Conservation (phyloP, 2,113 vertebrate genomes). For the Gymnogyps californianus region DNA sequence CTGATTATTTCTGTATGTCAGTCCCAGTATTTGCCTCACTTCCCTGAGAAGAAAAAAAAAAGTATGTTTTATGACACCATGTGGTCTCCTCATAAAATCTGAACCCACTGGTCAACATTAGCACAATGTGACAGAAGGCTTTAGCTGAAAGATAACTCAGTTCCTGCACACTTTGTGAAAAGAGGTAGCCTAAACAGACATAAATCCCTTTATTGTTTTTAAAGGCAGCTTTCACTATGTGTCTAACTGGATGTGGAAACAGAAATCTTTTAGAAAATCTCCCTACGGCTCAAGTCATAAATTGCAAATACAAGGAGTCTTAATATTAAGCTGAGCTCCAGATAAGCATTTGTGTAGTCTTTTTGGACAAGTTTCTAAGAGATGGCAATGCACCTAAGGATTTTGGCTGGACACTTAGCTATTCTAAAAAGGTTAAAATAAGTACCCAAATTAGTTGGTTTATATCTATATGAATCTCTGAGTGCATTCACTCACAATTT, state of each 20-base stretch:
- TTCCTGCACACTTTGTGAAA: not conserved
- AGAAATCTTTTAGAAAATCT: not conserved
- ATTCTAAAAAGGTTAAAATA: not conserved
- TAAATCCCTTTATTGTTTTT: not conserved
- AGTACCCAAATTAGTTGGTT: not conserved
- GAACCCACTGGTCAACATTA: not conserved
- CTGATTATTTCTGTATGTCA: not conserved
- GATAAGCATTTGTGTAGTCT: not conserved
- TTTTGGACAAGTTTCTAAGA: not conserved
- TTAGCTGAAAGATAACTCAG: not conserved
- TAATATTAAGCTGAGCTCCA: not conserved
- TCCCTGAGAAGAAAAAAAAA: not conserved
- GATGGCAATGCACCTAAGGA: not conserved
- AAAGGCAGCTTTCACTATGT: not conserved
- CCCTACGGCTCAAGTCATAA: not conserved
- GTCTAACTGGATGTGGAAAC: not conserved
- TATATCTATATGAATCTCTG: not conserved
- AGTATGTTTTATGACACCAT: accelerated
- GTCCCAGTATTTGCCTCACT: not conserved
- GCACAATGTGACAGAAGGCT: not conserved
- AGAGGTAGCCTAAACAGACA: not conserved
- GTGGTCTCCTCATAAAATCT: not conserved
- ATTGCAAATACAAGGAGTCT: not conserved
- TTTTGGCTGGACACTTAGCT: not conserved
- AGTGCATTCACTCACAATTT: not conserved